These are phyloP conservation scores for Fregetta grallaria DNA, from an alignment of 2,113 vertebrate genomes.

Conservation along the genomic window DNA sequence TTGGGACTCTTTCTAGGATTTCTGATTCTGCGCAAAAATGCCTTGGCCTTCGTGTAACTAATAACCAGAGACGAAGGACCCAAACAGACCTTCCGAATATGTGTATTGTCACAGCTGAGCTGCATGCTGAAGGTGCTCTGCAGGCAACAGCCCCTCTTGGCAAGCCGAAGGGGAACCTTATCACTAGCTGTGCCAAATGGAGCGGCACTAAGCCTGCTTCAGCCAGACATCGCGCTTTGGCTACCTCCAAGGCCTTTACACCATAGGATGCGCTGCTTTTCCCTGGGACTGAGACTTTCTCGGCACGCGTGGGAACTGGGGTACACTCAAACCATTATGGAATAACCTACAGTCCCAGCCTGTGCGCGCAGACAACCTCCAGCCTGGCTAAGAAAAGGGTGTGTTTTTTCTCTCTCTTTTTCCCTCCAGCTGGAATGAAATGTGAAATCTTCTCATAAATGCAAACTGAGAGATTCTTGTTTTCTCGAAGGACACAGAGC, in stretches of 20 bases:
- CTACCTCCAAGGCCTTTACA: background rate
- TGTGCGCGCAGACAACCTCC: background rate
- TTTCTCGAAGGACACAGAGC: conserved; percentile 63
- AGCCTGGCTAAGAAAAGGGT: conserved; percentile 1
- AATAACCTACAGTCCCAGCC: background rate
- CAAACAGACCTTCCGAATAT: fast-evolving
- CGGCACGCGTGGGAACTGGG: background rate
- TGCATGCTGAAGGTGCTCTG: background rate
- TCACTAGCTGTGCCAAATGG: background rate
- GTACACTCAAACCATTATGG: background rate
- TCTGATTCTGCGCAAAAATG: background rate
- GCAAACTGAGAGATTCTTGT: conserved; percentile 75
- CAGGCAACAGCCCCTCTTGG: background rate
- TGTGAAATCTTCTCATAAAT: conserved; percentile 63
- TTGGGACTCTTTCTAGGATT: conserved; percentile 21
- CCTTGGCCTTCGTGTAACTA: background rate
- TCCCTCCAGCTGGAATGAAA: conserved; percentile 67
- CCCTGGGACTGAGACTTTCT: background rate
- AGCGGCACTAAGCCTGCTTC: background rate
- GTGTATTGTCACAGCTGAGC: background rate
- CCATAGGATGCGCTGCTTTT: background rate
- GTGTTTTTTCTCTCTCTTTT: conserved; percentile 36
- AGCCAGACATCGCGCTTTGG: background rate
- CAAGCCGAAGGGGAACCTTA: background rate
- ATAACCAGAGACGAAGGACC: fast-evolving